These are phyloP conservation scores for Semnornis frantzii DNA, from an alignment of 2,113 vertebrate species.

Conservation along the genomic window DNA sequence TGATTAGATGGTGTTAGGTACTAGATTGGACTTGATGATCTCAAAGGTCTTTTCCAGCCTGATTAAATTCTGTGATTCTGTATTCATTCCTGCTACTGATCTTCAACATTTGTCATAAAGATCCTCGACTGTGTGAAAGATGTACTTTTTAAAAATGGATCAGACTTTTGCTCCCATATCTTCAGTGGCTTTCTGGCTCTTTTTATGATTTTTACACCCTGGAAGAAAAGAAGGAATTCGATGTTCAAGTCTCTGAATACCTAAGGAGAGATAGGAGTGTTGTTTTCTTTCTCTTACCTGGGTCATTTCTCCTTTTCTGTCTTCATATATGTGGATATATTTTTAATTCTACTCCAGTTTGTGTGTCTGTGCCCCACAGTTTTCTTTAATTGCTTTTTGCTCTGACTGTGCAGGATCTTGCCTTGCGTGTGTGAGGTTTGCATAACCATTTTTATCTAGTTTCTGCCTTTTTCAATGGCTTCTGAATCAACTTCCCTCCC, in stretches of 20 bases:
- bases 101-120: not conserved
- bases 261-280: not conserved
- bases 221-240: not conserved
- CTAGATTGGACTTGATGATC: too few relatives aligned
- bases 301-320: not conserved
- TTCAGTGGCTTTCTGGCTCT: not conserved
- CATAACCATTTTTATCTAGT: not conserved
- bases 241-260: not conserved
- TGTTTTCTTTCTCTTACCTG: not conserved
- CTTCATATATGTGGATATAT: not conserved
- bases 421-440: not conserved
- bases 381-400: slow-evolving; percentile 28
- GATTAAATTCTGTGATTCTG: too few relatives aligned
- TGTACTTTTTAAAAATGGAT: not conserved
- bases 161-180: not conserved
- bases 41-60: too few relatives aligned
- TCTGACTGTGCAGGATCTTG: not conserved
- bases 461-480: slow-evolving; percentile 12
- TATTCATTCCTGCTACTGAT: not conserved
- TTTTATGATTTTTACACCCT: not conserved
- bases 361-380: not conserved
- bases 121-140: not conserved
- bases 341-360: not conserved
- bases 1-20: too few relatives aligned
- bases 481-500: slow-evolving; percentile 32